phyloP scores from a whole-genome alignment of 2,113 vertebrate species.

The Nothocercus nigrocapillus region DNA sequence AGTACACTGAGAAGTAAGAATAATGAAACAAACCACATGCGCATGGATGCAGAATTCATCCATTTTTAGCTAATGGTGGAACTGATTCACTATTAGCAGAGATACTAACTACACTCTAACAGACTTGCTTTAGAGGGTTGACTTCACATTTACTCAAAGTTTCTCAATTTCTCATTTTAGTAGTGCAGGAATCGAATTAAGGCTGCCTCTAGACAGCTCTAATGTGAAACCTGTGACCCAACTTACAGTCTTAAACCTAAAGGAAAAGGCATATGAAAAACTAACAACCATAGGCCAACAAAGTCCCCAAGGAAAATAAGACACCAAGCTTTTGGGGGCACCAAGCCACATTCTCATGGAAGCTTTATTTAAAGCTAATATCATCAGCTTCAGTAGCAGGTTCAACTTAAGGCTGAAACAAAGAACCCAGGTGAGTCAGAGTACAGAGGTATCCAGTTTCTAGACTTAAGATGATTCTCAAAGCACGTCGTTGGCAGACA shows the following conservation, averaged over 20 bases:
- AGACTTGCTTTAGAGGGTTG: background rate
- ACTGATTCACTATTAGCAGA: background rate
- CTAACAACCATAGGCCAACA: background rate
- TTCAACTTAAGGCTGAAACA: background rate
- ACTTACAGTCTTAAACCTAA: background rate
- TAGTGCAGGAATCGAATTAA: background rate
- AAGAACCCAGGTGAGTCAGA: background rate
- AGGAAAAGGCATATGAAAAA: background rate
- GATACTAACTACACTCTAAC: fast-evolving
- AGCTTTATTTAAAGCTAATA: background rate
- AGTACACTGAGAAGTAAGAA: background rate
- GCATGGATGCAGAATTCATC: background rate
- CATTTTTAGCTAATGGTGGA: background rate
- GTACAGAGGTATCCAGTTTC: background rate
- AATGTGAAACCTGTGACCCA: background rate
- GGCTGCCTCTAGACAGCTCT: background rate
- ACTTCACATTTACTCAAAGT: background rate
- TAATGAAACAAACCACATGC: background rate
- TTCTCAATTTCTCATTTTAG: background rate
- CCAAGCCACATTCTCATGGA: background rate
- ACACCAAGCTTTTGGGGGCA: background rate
- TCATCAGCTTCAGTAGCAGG: background rate
- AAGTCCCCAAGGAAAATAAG: background rate
- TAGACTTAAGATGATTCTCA: background rate
- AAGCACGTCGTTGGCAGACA: fast-evolving